Base-by-base conservation (phyloP, 23 tunicate genomes). In the Clavelina lepadiformis region DNA sequence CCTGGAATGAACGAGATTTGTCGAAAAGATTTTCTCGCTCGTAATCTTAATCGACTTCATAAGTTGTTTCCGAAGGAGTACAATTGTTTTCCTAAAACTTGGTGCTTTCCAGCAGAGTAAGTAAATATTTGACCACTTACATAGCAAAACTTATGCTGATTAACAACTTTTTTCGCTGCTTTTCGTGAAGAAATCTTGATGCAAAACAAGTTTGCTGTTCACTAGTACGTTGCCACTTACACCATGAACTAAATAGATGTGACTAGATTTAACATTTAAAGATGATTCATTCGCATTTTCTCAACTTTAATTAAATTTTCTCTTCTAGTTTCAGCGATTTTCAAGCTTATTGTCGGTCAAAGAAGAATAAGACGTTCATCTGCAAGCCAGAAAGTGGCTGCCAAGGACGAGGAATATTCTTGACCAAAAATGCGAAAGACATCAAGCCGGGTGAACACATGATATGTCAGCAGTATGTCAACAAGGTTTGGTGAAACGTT, bases 1-100 rank as follows among this genome's bases (percentile, higher is more conserved):
- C 98, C 98, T 38, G 98, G 98, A 31, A 93, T 93, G 98, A 84
- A 78, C 33, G 98, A 93, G 69, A 93, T 93, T 54, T 93, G 94
- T 58, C 70, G 98, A 24, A 93, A 93, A 74, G 98, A 93, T 69
- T 82, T 93, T 61, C 76, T 93, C 33, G 92, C 98, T 1, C 51
- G 98, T 68, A 93, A 93, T 62, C 70, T 93, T 3, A 93, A 85
- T 34, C 87, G 98, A 32, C 64, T 83, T 11, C 73, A 67, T 34
- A 91, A 91, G 67, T 76, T 82, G 3, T 91, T 91, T 65, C 92
- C 92, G 35, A 91, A 91, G 53, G 98, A 91, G 25, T 91, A 91
- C 79, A 60, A 72, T 33, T 72, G 87, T 26, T 91, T 91, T 72
- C 98, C 98, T 0, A 82, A 83, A 74, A 75, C 98, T 26, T 91